These are phyloP conservation scores for Glaucomys volans DNA, from an alignment of 2,113 vertebrate genomes.

Conservation along the genomic window DNA sequence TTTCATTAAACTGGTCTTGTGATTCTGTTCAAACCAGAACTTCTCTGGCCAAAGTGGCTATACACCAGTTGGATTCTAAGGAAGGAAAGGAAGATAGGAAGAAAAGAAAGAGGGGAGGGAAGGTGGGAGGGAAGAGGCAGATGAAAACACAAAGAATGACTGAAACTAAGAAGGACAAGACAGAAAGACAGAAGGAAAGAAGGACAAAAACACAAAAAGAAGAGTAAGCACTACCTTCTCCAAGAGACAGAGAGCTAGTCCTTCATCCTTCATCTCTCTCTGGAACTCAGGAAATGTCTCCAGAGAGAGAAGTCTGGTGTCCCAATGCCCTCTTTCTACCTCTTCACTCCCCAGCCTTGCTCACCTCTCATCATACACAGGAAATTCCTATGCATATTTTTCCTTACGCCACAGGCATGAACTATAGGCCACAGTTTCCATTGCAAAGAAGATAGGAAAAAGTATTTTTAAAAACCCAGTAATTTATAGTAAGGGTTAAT, in stretches of 20 bases:
- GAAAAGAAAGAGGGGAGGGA: too few species aligned
- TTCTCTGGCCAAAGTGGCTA: neutral
- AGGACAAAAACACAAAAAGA: neutral
- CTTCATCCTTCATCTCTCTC: fast-evolving
- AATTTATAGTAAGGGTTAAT: conserved; percentile 52
- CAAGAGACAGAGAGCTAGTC: fast-evolving
- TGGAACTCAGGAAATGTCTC: neutral
- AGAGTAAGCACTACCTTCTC: neutral
- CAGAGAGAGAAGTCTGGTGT: neutral
- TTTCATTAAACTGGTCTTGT: neutral
- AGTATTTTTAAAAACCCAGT: neutral
- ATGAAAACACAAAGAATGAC: neutral
- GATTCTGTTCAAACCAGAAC: neutral
- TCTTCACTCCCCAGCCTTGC: neutral
- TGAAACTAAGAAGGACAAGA: neutral
- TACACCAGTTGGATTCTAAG: neutral
- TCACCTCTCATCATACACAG: neutral
- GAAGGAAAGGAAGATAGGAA: neutral
- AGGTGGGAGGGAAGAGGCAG: neutral
- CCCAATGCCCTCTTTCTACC: neutral
- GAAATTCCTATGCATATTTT: neutral
- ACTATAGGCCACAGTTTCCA: conserved; percentile 49
- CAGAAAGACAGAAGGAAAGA: neutral
- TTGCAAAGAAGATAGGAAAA: neutral
- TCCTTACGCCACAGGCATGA: conserved; percentile 46